Base-by-base conservation (phyloP, 1,140 invertebrate genomes). In the Andrena cerasifolii region DNA sequence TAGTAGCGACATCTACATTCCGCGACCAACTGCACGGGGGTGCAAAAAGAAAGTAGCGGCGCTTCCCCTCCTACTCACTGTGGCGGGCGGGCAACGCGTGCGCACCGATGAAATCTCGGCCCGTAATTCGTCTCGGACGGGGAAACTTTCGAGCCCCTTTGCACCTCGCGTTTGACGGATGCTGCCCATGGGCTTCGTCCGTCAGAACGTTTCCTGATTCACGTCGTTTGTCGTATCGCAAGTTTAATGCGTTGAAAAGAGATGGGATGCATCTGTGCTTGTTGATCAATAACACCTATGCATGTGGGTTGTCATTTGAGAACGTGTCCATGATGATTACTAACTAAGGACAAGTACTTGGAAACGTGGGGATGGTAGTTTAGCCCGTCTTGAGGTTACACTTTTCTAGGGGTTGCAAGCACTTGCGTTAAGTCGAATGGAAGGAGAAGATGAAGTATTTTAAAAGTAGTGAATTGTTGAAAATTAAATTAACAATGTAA, bases 1-100 rank as follows among this genome's bases (percentile, higher is more conserved):
- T 71, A 47, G 51, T 68, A 71, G 82, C 82, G 83, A 84, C 82
- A 85, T 85, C 83, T 83, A 80, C 74, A 79, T 74, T 78, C 31
- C 70, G 61, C 71, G 59, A 74, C 51, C 61, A 54, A 36, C 61
- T 53, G 59, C 63, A 67, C n/a, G n/a, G 21, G 40, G 40, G n/a
- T 33, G 67, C n/a, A 61, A 77, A 70, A 47, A 76, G 40, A 77
- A 62, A 61, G 7, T 21, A 10, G 21, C 21, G 14, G 16, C 36
- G 10, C 36, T 10, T 24, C 24, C 14, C 7, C 54, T 8, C 5
- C 5, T 8, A 18, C 1, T 0, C n/a, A n/a, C n/a, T 8, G 45
- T 47, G 3, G 45, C 45, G 45, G 6, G 31, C 4, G 47, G 59
- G 10, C 3, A 8, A 10, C 62, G 72, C 62, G 4, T 75, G 72